These are phyloP conservation scores for Eciton burchellii DNA, from an alignment of 1,140 invertebrate species.

Conservation along the genomic window DNA sequence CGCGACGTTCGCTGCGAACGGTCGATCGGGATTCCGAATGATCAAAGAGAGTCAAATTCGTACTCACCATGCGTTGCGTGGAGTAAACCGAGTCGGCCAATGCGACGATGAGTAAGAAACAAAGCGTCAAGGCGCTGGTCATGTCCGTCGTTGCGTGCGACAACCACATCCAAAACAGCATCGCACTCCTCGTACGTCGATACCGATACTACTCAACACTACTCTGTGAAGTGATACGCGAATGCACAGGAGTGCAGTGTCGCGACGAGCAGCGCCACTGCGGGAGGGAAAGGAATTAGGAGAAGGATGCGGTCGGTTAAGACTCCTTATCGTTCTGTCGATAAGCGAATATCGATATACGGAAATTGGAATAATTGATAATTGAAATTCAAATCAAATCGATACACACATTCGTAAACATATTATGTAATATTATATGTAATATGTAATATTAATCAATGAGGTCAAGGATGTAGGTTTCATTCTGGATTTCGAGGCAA, in stretches of 20 bases:
- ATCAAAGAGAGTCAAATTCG: not conserved
- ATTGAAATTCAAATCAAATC: too few relatives aligned
- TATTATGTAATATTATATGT: too few relatives aligned
- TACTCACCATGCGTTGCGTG: conserved; percentile 64
- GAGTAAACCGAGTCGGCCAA: conserved; percentile 30
- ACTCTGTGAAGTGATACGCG: conserved; percentile 35
- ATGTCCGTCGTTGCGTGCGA: conserved; percentile 53
- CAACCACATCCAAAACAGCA: conserved; percentile 20
- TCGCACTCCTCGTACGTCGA: conserved; percentile 7
- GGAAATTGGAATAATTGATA: not conserved
- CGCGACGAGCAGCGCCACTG: not conserved
- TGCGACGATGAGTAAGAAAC: conserved; percentile 50
- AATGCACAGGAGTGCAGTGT: conserved; percentile 43
- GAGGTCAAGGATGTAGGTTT: too few relatives aligned
- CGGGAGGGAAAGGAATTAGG: not conserved
- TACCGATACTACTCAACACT: conserved; percentile 38
- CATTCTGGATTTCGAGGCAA: too few relatives aligned
- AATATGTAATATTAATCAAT: too few relatives aligned
- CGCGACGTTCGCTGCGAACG: not conserved
- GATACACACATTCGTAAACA: too few relatives aligned
- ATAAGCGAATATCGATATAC: not conserved
- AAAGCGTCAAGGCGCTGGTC: conserved; percentile 54
- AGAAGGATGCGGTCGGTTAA: not conserved
- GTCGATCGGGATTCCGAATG: not conserved
- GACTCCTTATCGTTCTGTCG: not conserved